These are phyloP conservation scores for Ecdyonurus torrentis DNA, from an alignment of 2,888 invertebrate genomes.

Conservation along the genomic window DNA sequence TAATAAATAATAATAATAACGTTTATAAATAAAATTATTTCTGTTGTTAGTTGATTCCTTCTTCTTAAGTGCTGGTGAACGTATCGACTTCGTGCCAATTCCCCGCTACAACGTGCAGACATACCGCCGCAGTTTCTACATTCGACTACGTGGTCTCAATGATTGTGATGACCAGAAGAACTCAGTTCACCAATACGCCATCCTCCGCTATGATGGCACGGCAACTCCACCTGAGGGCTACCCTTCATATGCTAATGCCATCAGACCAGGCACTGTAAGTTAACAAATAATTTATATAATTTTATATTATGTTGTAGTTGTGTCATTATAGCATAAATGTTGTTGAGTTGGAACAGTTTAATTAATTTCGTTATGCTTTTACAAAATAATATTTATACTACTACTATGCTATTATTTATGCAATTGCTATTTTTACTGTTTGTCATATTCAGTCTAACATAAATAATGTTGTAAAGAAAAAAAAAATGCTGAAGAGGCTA, in stretches of 20 bases:
- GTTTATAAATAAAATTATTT: not conserved
- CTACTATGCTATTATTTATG: too few relatives aligned
- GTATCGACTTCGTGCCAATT: constrained; percentile 30
- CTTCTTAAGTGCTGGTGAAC: constrained; percentile 30
- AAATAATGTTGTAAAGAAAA: too few relatives aligned
- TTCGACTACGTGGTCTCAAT: constrained; percentile 27
- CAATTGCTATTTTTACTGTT: too few relatives aligned
- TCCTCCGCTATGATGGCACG: constrained; percentile 15
- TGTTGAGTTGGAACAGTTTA: too few relatives aligned
- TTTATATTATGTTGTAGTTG: too few relatives aligned
- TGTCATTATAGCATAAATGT: too few relatives aligned
- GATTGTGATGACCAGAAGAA: constrained; percentile 22
- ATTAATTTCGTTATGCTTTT: too few relatives aligned
- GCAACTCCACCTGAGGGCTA: constrained; percentile 12
- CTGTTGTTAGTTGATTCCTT: constrained; percentile 21
- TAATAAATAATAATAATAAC: not conserved
- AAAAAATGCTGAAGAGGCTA: too few relatives aligned
- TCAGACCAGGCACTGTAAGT: constrained; percentile 19
- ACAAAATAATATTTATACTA: too few relatives aligned
- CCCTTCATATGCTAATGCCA: constrained; percentile 16
- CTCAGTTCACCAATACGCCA: constrained; percentile 15
- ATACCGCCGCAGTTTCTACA: constrained; percentile 26
- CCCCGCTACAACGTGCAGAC: constrained; percentile 19
- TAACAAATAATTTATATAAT: too few relatives aligned
- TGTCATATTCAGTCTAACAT: too few relatives aligned